phyloP scores from a whole-genome alignment of 2,888 invertebrate species.

The Pollenia griseotomentosa region DNA sequence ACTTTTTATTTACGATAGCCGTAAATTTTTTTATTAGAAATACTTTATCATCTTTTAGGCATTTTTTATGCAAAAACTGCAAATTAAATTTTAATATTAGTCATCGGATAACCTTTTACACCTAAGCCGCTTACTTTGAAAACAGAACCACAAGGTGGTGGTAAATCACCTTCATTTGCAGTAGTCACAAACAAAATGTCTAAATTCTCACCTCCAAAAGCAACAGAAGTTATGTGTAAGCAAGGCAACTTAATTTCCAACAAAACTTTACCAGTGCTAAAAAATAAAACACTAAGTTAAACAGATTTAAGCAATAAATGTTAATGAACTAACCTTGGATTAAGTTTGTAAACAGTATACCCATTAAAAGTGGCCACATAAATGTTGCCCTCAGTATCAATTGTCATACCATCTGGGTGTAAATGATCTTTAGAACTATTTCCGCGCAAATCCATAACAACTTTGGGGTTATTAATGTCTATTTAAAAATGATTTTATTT shows the following conservation, averaged over 20 bases:
- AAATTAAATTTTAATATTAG: conserved; percentile 78
- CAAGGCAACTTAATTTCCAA: conserved; percentile 87
- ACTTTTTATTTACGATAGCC: too few species aligned
- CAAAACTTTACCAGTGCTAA: conserved; percentile 85
- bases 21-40: not conserved
- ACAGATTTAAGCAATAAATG: conserved; percentile 1
- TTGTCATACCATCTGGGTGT: conserved; percentile 92
- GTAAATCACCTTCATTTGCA: conserved; percentile 83
- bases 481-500: not conserved
- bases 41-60: not conserved
- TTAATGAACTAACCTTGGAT: conserved; percentile 82
- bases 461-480: conserved; percentile 18
- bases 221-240: conserved; percentile 89
- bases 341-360: conserved; percentile 85
- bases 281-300: not conserved
- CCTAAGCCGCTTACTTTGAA: conserved; percentile 87
- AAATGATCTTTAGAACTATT: conserved; percentile 79
- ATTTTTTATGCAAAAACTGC: not conserved
- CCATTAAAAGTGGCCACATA: conserved; percentile 92
- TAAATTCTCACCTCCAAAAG: conserved; percentile 89
- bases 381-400: conserved; percentile 90
- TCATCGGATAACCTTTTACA: conserved; percentile 85
- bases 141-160: conserved; percentile 85
- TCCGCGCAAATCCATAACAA: conserved; percentile 85
- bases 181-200: conserved; percentile 90